These are phyloP conservation scores for Gobio occitaniae DNA, from an alignment of 2,797 vertebrate genomes.

Conservation along the genomic window DNA sequence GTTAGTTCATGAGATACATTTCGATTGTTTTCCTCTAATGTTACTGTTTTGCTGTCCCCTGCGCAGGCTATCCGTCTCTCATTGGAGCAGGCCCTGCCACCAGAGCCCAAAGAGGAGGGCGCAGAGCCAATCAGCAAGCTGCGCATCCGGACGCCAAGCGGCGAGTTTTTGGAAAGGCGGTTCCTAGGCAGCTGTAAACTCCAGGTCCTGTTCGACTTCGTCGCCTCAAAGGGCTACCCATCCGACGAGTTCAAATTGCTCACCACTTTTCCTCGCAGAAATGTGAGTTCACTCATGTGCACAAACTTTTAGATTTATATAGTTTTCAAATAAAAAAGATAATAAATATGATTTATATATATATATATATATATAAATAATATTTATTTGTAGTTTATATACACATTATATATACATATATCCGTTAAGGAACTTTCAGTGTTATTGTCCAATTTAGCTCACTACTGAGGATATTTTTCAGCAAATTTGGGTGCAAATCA, in stretches of 20 bases:
- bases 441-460: neutral
- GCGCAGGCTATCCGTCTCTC: constrained; percentile 94
- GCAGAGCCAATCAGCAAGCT: constrained; percentile 94
- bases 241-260: constrained; percentile 97
- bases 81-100: constrained; percentile 92
- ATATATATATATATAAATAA: neutral
- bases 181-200: constrained; percentile 95
- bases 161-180: constrained; percentile 94
- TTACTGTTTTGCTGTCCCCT: constrained; percentile 58
- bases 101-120: constrained; percentile 90
- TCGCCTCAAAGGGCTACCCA: constrained; percentile 98
- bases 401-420: too few species aligned
- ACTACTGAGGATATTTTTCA: neutral
- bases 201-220: constrained; percentile 97
- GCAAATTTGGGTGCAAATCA: neutral
- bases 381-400: neutral
- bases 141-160: constrained; percentile 93
- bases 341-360: too few species aligned
- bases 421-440: neutral
- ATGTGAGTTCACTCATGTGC: constrained; percentile 82
- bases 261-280: constrained; percentile 99
- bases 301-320: neutral
- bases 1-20: neutral
- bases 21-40: neutral
- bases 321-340: neutral